Percentiles rank a stretch among this genome's conserved stretches.
Conservation (phyloP, 2,888 invertebrate genomes). For the Spodoptera littoralis region DNA sequence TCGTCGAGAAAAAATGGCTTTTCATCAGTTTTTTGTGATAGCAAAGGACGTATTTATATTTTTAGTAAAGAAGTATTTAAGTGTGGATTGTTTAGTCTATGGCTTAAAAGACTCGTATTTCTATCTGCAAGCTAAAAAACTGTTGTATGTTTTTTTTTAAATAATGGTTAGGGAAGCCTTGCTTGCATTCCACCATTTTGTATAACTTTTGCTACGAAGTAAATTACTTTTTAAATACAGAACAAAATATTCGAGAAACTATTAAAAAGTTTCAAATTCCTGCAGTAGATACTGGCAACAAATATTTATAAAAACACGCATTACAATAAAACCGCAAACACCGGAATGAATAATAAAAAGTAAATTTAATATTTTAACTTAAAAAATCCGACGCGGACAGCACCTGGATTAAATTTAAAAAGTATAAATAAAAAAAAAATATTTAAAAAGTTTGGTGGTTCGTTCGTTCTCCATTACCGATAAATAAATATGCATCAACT, state of each 20-base stretch:
- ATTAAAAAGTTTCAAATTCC: constrained; percentile 1
- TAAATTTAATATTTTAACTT: neutral
- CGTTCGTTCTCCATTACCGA: constrained; percentile 48
- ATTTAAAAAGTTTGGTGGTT: constrained; percentile 26
- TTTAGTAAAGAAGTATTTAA: too few relatives aligned
- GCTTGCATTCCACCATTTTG: too few relatives aligned
- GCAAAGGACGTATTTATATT: neutral
- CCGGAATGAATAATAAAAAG: constrained; percentile 1
- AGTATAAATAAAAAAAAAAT: neutral
- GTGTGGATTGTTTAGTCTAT: too few relatives aligned
- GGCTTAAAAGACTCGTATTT: too few relatives aligned
- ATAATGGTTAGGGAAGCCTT: too few relatives aligned
- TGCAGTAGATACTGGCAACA: neutral
- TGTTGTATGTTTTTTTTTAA: too few relatives aligned
- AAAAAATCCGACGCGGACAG: constrained; percentile 13
- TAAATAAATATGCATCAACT: constrained; percentile 57
- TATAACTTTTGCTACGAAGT: too few relatives aligned
- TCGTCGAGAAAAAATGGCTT: constrained; percentile 7
- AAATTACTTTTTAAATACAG: too few relatives aligned
- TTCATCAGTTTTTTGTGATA: neutral
- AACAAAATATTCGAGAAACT: too few relatives aligned
- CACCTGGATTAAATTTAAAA: constrained; percentile 14
- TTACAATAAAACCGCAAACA: constrained; percentile 6
- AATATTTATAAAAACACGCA: constrained; percentile 13
- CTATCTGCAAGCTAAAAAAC: too few relatives aligned